Evolutionary conservation across 2,888 invertebrate genomes (phyloP).

Genomic region (Chesias legatella): DNA sequence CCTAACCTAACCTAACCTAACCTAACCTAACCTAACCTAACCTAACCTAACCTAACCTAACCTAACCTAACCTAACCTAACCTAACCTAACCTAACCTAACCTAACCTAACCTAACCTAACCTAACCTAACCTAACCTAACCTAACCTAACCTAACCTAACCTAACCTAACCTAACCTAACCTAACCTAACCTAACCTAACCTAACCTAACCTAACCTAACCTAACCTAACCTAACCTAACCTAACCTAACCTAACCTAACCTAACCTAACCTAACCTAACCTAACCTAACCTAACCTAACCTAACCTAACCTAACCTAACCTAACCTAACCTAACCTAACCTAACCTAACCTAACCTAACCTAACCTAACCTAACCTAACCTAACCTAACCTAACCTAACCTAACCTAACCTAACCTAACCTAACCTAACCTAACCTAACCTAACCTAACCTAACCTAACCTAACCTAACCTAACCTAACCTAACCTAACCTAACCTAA

Average conservation of each 20-base stretch:
- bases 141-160: constrained; percentile 26
- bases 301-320: constrained; percentile 25
- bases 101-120: constrained; percentile 24
- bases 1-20: constrained; percentile 19
- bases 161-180: constrained; percentile 27
- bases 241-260: constrained; percentile 29
- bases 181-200: constrained; percentile 24
- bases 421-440: constrained; percentile 7
- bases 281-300: constrained; percentile 25
- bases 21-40: constrained; percentile 5
- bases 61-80: constrained; percentile 21
- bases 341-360: constrained; percentile 28
- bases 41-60: constrained; percentile 16
- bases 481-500: constrained; percentile 23
- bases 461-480: constrained; percentile 23
- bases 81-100: constrained; percentile 25
- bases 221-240: constrained; percentile 29
- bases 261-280: constrained; percentile 28
- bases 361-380: constrained; percentile 25
- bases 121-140: constrained; percentile 21
- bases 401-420: constrained; percentile 25
- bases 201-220: constrained; percentile 24
- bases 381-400: constrained; percentile 19
- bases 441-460: constrained; percentile 26
- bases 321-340: constrained; percentile 29